Percentiles rank a stretch among this genome's conserved stretches.
phyloP scores from a whole-genome alignment of 2,888 invertebrate genomes.

The Smittia sp. region DNA sequence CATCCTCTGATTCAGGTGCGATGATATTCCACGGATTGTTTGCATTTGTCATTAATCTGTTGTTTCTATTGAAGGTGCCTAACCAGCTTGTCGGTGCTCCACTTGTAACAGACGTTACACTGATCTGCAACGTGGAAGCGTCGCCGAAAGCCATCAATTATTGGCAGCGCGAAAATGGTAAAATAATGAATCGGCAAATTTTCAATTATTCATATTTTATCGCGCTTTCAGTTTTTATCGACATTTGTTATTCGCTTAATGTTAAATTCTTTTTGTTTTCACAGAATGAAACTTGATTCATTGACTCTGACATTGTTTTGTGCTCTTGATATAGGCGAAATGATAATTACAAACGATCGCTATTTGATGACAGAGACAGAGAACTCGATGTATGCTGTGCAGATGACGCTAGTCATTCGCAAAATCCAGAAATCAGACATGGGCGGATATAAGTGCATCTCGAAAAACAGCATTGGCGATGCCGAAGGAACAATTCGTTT shows the following conservation, averaged over 20 bases:
- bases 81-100: slow-evolving; percentile 91
- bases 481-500: slow-evolving; percentile 85
- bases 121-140: slow-evolving; percentile 84
- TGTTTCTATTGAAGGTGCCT: slow-evolving; percentile 56
- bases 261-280: background rate
- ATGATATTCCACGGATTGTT: background rate
- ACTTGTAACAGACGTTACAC: slow-evolving; percentile 77
- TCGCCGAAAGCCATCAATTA: slow-evolving; percentile 93
- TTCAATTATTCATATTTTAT: slow-evolving; percentile 14
- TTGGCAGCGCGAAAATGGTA: slow-evolving; percentile 88
- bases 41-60: slow-evolving; percentile 29
- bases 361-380: slow-evolving; percentile 78
- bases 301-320: background rate
- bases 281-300: background rate
- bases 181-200: slow-evolving; percentile 47
- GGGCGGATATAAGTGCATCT: slow-evolving; percentile 87
- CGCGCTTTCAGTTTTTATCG: slow-evolving; percentile 9
- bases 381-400: slow-evolving; percentile 76
- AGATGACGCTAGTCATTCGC: slow-evolving; percentile 75
- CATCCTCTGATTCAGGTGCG: slow-evolving; percentile 81
- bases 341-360: slow-evolving; percentile 86
- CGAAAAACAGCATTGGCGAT: slow-evolving; percentile 88
- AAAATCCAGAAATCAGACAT: slow-evolving; percentile 73
- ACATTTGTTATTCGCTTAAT: background rate
- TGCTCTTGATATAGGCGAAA: slow-evolving; percentile 67